phyloP scores from a whole-genome alignment of 2,113 vertebrate genomes.

The Psilopogon haemacephalus region DNA sequence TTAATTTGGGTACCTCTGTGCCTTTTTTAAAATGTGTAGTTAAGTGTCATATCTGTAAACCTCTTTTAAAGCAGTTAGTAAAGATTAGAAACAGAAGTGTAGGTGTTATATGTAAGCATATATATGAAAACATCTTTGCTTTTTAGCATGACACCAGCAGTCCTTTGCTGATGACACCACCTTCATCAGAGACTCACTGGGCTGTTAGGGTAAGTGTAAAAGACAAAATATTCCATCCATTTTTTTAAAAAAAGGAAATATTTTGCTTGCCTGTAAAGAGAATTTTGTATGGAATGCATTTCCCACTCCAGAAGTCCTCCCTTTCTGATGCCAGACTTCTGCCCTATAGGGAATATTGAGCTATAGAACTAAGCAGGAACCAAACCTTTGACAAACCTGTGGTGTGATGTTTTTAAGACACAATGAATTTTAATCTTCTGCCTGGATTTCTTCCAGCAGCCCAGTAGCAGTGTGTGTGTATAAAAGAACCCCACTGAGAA shows the following conservation, averaged over 20 bases:
- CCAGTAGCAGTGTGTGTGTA: not conserved
- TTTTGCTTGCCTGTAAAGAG: not conserved
- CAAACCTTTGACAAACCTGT: not conserved
- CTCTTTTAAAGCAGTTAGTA: not conserved
- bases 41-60: not conserved
- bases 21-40: not conserved
- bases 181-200: slow-evolving; percentile 83
- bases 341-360: not conserved
- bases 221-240: not conserved
- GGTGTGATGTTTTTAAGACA: not conserved
- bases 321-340: not conserved
- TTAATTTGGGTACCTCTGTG: not conserved
- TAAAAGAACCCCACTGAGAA: not conserved
- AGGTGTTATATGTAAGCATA: fast-evolving
- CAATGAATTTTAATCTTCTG: slow-evolving; percentile 32
- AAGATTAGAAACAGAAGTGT: not conserved
- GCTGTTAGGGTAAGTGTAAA: slow-evolving; percentile 89
- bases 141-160: slow-evolving; percentile 91
- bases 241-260: slow-evolving; percentile 13
- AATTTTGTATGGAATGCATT: not conserved
- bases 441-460: slow-evolving; percentile 24
- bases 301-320: not conserved
- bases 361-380: not conserved
- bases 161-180: slow-evolving; percentile 81
- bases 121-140: not conserved